A percentile compares a stretch with the other conserved stretches of the same genome.
These are phyloP conservation scores for Micropterix aruncella DNA, from an alignment of 2,888 invertebrate genomes.

Conservation along the genomic window DNA sequence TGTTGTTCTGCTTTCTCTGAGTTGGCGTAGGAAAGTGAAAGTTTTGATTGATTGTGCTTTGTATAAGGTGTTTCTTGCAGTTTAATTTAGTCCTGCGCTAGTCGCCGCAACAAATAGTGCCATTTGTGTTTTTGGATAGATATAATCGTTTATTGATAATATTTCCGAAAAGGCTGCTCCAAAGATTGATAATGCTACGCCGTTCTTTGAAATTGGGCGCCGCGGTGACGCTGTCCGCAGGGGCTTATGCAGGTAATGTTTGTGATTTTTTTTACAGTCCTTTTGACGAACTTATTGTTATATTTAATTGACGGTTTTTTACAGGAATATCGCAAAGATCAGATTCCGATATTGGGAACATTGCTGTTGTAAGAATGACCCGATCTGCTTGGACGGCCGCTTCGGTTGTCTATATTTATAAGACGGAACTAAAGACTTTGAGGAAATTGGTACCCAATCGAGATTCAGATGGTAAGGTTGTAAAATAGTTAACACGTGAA, in stretches of 20 bases:
- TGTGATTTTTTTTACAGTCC: background rate
- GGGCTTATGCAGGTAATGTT: background rate
- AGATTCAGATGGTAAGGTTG: background rate
- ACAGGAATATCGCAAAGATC: background rate
- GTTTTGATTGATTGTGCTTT: too few relatives aligned
- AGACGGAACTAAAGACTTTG: background rate
- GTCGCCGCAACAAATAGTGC: too few relatives aligned
- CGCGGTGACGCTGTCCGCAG: background rate
- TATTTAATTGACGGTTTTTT: background rate
- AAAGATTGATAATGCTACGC: background rate
- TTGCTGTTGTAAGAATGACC: background rate
- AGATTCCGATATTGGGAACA: background rate
- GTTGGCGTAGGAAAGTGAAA: too few relatives aligned
- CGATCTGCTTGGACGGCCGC: background rate
- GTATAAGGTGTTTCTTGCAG: too few relatives aligned
- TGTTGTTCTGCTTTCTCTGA: too few relatives aligned
- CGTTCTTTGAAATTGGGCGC: background rate
- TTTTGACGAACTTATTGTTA: too few relatives aligned
- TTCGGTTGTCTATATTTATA: background rate
- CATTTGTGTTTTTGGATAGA: too few relatives aligned
- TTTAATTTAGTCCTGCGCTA: too few relatives aligned
- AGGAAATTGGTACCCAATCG: background rate
- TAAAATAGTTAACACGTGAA: too few relatives aligned
- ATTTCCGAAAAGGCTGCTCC: too few relatives aligned
- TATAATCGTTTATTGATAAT: too few relatives aligned